phyloP scores from a whole-genome alignment of 2,888 invertebrate species.

The Yponomeuta cagnagella region DNA sequence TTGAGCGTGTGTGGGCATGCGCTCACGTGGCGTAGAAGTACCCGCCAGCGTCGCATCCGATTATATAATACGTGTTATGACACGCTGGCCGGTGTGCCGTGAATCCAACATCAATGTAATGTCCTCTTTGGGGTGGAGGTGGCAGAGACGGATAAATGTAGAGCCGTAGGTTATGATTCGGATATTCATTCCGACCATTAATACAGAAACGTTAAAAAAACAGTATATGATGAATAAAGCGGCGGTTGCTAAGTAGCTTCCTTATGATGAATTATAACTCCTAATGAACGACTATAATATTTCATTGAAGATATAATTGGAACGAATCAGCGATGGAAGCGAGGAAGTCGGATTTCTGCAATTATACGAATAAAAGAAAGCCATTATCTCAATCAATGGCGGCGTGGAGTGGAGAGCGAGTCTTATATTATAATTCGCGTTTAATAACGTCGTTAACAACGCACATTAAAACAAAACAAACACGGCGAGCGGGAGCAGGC shows the following conservation, averaged over 20 bases:
- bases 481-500: slow-evolving; percentile 50
- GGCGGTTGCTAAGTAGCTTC: slow-evolving; percentile 22
- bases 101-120: background rate
- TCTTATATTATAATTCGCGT: slow-evolving; percentile 62
- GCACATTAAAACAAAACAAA: slow-evolving; percentile 75
- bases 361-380: slow-evolving; percentile 65
- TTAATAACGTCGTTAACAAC: slow-evolving; percentile 74
- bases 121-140: background rate
- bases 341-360: slow-evolving; percentile 59
- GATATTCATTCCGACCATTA: background rate
- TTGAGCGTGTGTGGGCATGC: slow-evolving; percentile 44
- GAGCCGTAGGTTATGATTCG: background rate
- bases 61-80: slow-evolving; percentile 5
- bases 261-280: slow-evolving; percentile 35
- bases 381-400: slow-evolving; percentile 67
- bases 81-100: background rate
- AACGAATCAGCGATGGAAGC: slow-evolving; percentile 37
- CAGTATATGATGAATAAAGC: slow-evolving; percentile 3
- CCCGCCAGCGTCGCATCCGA: slow-evolving; percentile 4
- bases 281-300: slow-evolving; percentile 48
- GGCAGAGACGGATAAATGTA: background rate
- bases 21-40: slow-evolving; percentile 23
- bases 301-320: slow-evolving; percentile 48
- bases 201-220: slow-evolving; percentile 5
- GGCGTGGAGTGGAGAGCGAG: slow-evolving; percentile 33